Evolutionary conservation across 2,113 vertebrate species (phyloP), one percentile per base, ranked within the genome.

Genomic region (Lota lota): DNA sequence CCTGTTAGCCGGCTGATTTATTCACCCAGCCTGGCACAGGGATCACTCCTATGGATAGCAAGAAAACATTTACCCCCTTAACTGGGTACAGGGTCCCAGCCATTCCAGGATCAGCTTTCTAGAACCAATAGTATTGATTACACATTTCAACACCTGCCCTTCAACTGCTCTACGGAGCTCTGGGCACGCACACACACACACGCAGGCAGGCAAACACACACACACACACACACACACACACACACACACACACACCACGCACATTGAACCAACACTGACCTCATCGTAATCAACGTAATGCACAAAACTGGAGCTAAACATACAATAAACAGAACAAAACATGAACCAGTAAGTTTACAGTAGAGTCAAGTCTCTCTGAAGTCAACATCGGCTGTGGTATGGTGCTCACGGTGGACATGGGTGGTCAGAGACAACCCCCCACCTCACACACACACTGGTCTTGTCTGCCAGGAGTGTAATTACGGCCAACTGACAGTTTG

Each of bases 21-120:
- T 88, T 78, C 79, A 50, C 79, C 74, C 81, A 73, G 72, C 72
- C 77, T 71, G 73, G 81, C 85, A 79, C 74, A 88, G 68, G 61
- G 76, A 72, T 78, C 82, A 74, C 76, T 81, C 83, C 82, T 83
- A 64, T 66, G 70, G 82, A 87, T 84, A 85, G 85, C 81, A 79
- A 83, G 86, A 91, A 88, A 88, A 90, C 83, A 89, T 90, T 90
- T 90, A 87, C 78, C 83, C 82, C 88, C 83, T 89, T 88, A 92
- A 90, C 85, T 70, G 87, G 83, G 80, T 85, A 88, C 28, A 60
- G 71, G 83, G 84, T 76, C 76, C 76, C 64, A 71, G 72, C 83
- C 80, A 83, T 71, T 53, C 63, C 68, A 69, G 81, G 77, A 65
- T 92, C 64, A 79, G 22, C 66, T 87, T 87, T 88, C 87, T 67